These are phyloP conservation scores for Ctenodactylus gundi DNA, from an alignment of 2,113 vertebrate genomes.

Conservation along the genomic window DNA sequence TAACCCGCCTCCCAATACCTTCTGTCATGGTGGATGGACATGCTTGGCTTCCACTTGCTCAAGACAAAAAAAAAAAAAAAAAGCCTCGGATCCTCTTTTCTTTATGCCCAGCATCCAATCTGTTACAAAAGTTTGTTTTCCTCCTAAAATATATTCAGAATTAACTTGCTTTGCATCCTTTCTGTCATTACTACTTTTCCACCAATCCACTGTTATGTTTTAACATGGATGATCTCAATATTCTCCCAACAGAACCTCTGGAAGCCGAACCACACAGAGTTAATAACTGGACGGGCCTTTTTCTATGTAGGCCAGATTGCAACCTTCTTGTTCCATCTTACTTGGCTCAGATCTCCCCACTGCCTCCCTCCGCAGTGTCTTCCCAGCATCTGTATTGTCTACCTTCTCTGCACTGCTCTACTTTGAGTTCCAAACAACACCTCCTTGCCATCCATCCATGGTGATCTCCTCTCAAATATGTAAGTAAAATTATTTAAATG, in stretches of 20 bases:
- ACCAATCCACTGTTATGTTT: not conserved
- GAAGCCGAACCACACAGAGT: not conserved
- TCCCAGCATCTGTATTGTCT: not conserved
- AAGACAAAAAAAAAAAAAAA: not conserved
- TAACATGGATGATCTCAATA: not conserved
- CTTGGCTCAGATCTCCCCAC: not conserved
- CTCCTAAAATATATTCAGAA: not conserved
- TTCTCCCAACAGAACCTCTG: not conserved
- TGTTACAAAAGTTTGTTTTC: not conserved
- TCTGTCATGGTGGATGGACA: not conserved
- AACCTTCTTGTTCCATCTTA: not conserved
- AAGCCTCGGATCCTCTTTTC: not conserved
- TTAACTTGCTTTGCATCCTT: not conserved
- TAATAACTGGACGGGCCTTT: not conserved
- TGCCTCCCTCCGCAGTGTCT: not conserved
- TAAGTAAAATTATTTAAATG: no score
- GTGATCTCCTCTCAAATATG: not conserved
- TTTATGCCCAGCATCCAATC: not conserved
- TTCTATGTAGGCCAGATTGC: not conserved
- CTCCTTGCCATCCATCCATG: not conserved
- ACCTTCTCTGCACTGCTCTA: not conserved
- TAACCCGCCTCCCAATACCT: not conserved
- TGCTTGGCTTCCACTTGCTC: not conserved
- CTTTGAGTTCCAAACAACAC: not conserved
- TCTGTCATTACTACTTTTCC: not conserved